Conservation (phyloP, 2,797 vertebrate genomes). For the Streptopelia turtur region DNA sequence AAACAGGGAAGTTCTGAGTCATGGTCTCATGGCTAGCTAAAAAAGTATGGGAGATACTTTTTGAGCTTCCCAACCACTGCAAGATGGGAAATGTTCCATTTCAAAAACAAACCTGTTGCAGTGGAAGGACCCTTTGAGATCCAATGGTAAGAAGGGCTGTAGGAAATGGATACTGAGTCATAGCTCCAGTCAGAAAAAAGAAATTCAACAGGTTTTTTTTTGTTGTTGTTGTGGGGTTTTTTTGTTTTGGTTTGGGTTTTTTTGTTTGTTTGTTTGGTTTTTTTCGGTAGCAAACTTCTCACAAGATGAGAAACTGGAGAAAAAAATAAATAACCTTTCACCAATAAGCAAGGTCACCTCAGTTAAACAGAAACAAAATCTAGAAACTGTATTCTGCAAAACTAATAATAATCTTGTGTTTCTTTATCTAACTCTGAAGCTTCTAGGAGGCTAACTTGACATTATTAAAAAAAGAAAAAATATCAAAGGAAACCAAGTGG, state of each 20-base stretch:
- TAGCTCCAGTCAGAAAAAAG: not conserved
- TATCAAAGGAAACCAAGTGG: conserved; percentile 25
- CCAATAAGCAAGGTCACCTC: not conserved
- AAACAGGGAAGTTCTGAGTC: not conserved
- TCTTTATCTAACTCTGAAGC: not conserved
- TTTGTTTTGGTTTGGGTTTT: too few relatives aligned
- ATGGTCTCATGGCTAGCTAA: not conserved
- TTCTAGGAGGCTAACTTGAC: conserved; percentile 8
- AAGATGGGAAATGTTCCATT: not conserved
- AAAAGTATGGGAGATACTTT: not conserved
- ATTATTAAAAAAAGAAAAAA: not conserved
- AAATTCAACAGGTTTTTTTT: not conserved
- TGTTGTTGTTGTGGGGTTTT: not conserved
- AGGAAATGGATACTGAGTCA: not conserved
- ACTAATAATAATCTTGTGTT: not conserved
- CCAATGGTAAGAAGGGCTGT: not conserved
- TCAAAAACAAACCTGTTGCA: accelerated
- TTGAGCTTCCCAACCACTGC: not conserved
- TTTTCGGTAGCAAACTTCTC: not conserved
- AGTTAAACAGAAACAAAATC: not conserved
- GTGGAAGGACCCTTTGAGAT: not conserved
- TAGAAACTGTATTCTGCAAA: not conserved
- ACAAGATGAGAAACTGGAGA: not conserved
- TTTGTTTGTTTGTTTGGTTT: not conserved
- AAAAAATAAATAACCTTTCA: not conserved